Conservation (phyloP, 2,888 invertebrate genomes). For the Parthenolecanium corni region DNA sequence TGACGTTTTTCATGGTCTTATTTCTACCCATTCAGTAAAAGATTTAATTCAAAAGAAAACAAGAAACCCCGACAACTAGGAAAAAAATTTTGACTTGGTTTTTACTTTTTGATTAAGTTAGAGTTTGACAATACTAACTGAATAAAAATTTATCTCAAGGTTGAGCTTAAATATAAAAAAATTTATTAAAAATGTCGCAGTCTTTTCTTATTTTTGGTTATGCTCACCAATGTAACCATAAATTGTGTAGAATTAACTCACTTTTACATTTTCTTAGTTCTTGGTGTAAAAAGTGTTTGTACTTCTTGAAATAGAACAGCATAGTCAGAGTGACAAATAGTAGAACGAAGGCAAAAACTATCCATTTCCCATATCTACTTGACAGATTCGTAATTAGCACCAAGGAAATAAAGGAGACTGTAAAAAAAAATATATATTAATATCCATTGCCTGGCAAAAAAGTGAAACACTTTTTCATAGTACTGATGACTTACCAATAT, state of each 20-base stretch:
- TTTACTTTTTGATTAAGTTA: no score
- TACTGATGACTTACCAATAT: slow-evolving; percentile 5
- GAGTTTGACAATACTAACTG: no score
- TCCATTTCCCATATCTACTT: slow-evolving; percentile 14
- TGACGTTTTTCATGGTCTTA: no score
- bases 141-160: no score
- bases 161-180: no score
- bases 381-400: slow-evolving; percentile 4
- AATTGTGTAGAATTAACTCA: background rate
- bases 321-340: background rate
- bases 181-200: no score
- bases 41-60: no score
- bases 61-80: no score
- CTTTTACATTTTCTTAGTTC: background rate
- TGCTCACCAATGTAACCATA: no score
- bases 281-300: slow-evolving; percentile 2
- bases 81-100: no score
- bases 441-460: background rate
- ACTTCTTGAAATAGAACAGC: slow-evolving; percentile 11
- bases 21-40: no score
- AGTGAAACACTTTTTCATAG: background rate
- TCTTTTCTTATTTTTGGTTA: no score
- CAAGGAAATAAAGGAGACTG: slow-evolving; percentile 9
- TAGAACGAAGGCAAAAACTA: slow-evolving; percentile 1
- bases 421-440: background rate